phyloP scores from a whole-genome alignment of 2,113 vertebrate genomes.

The Channa maculata region DNA sequence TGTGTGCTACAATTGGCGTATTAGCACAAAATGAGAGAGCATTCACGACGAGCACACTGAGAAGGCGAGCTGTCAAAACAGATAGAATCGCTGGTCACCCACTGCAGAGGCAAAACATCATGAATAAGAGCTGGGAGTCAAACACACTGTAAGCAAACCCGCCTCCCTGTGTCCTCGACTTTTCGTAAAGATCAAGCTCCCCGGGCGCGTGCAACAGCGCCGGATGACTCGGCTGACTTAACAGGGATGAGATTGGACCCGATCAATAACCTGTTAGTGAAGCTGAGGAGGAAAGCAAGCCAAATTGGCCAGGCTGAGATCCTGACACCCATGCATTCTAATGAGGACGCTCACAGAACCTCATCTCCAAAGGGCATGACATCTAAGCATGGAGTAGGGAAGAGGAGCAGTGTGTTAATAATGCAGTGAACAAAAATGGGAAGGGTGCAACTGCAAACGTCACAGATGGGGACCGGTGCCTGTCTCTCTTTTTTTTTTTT shows the following conservation, averaged over 20 bases:
- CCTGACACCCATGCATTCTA: conserved; percentile 72
- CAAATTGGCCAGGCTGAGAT: conserved; percentile 62
- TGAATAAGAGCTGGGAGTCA: conserved; percentile 25
- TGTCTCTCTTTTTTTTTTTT: no score
- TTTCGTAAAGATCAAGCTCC: conserved; percentile 33
- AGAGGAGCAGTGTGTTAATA: conserved; percentile 40
- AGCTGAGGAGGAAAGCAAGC: conserved; percentile 62
- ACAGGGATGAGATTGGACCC: conserved; percentile 57
- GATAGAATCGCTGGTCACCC: conserved; percentile 32
- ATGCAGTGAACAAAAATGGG: conserved; percentile 28
- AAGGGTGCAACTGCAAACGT: no score
- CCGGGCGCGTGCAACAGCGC: not conserved
- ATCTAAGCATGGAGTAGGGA: conserved; percentile 12
- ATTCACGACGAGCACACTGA: conserved; percentile 35
- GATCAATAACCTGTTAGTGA: conserved; percentile 80
- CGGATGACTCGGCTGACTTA: conserved; percentile 45
- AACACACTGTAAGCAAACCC: conserved; percentile 15
- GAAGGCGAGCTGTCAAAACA: conserved; percentile 30
- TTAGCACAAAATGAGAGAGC: conserved; percentile 42
- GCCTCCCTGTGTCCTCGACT: conserved; percentile 50
- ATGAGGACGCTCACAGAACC: conserved; percentile 65
- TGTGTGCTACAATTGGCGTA: conserved; percentile 35
- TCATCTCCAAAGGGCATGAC: conserved; percentile 47
- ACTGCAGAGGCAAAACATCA: not conserved
- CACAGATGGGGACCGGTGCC: no score